Evolutionary conservation across 2,113 vertebrate genomes (phyloP).

Genomic region (Strix uralensis): DNA sequence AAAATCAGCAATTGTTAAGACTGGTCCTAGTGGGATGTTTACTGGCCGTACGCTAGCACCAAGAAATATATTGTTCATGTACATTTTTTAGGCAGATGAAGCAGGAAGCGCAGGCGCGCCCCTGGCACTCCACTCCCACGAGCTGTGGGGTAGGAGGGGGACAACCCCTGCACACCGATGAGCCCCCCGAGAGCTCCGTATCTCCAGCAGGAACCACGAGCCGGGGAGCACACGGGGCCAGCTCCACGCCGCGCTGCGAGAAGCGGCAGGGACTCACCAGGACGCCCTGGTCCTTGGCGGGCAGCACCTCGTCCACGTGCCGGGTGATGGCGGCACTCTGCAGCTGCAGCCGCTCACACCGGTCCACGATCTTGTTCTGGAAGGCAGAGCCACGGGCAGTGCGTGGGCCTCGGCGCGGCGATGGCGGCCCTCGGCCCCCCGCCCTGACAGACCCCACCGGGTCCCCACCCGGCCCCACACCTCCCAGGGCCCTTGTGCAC

Average conservation of each 20-base stretch:
- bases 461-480: background rate
- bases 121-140: background rate
- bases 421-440: rapidly evolving
- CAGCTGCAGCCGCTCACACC: constrained; percentile 91
- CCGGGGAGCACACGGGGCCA: background rate
- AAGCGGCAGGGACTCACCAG: constrained; percentile 74
- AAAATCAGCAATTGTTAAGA: background rate
- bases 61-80: too few species aligned
- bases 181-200: background rate
- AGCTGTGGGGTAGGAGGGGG: background rate
- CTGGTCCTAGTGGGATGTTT: background rate
- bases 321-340: constrained; percentile 82
- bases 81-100: background rate
- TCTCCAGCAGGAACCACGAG: rapidly evolving
- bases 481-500: rapidly evolving
- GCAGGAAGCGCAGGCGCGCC: background rate
- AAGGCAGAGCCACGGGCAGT: background rate
- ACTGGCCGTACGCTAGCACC: background rate
- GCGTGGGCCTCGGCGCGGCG: rapidly evolving
- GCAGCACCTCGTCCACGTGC: constrained; percentile 82
- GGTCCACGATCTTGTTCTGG: constrained; percentile 89
- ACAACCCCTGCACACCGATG: rapidly evolving
- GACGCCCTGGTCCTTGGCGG: constrained; percentile 79
- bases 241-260: rapidly evolving
- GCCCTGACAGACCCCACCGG: background rate